phyloP scores from a whole-genome alignment of 1,140 invertebrate species.

The Zeugodacus cucurbitae region DNA sequence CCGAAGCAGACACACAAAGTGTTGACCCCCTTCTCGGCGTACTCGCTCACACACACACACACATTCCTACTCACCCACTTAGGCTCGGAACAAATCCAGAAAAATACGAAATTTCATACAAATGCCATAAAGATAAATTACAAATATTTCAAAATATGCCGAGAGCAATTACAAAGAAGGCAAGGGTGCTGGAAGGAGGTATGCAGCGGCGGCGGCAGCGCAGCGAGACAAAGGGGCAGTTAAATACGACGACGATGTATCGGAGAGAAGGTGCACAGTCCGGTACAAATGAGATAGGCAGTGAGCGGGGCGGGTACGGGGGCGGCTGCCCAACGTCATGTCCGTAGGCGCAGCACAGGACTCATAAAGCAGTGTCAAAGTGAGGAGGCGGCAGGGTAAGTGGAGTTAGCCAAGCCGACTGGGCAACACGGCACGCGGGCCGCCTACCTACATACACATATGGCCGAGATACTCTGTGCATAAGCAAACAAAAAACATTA shows the following conservation, averaged over 20 bases:
- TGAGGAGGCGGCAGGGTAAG: not conserved
- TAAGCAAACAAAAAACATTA: not conserved
- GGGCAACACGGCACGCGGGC: not conserved
- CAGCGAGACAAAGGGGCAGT: not conserved
- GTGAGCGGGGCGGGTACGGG: not conserved
- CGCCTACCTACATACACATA: too few relatives aligned
- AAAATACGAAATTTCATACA: not conserved
- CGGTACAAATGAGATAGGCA: not conserved
- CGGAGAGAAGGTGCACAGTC: not conserved
- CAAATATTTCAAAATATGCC: slow-evolving; percentile 24
- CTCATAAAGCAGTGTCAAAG: not conserved
- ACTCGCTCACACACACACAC: too few relatives aligned
- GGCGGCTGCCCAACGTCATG: not conserved
- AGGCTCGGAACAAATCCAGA: not conserved
- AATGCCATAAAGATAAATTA: slow-evolving; percentile 37
- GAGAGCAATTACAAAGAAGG: not conserved
- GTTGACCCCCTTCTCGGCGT: not conserved
- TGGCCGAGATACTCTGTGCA: not conserved
- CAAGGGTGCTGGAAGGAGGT: not conserved
- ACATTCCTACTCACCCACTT: not conserved
- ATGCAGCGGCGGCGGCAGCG: not conserved
- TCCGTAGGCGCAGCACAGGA: slow-evolving; percentile 1
- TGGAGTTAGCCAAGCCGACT: not conserved
- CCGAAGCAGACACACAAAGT: not conserved
- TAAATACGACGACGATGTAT: not conserved